Evolutionary conservation across 2,888 invertebrate genomes (phyloP), one percentile per base, ranked within the genome.

Genomic region (Noctua janthe): DNA sequence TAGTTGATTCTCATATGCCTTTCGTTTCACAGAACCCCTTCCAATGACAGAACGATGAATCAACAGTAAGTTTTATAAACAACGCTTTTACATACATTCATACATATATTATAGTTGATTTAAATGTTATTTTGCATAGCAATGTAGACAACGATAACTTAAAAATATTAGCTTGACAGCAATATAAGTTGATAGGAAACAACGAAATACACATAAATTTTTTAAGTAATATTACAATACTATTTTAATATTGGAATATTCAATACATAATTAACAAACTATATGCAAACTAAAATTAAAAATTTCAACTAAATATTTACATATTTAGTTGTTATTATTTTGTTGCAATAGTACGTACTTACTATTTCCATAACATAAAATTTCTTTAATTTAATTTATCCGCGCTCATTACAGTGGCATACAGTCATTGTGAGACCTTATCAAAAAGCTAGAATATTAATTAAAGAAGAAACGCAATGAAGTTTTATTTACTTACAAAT

Each of bases 41-140:
- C 94, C 85, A 95, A 96, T 95, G 96, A 96, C 96, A 97, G 97
- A 97, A 96, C 97, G 96, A 96, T 96, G 96, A 92, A 89, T 80
- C 90, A 94, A 93, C 93, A 95, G 96, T 97, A 97, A 96, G 97
- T 96, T 92, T 35, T 1, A 47, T 23, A 83, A 51, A 72, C 59
- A 72, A 35, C 39, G 17, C 72, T 78, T 82, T 72, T 77, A 76
- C 66, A 82, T 80, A 82, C 76, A 79, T 76, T 81, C 29, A 70
- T 79, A 62, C 71, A 83, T 78, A 67, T 87, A 72, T 20, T 71
- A 15, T 76, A 20, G 88, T 81, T 86, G 85, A 69, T 85, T 74
- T 23, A 20, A 1, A 43, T 78, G 29, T 51, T 51, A 23, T 62
- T 70, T 66, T 51, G 17, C 43, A 0, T 62, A 62, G 35, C 75